Evolutionary conservation across 2,888 invertebrate genomes (phyloP).

Genomic region (Leptopilina myrica): DNA sequence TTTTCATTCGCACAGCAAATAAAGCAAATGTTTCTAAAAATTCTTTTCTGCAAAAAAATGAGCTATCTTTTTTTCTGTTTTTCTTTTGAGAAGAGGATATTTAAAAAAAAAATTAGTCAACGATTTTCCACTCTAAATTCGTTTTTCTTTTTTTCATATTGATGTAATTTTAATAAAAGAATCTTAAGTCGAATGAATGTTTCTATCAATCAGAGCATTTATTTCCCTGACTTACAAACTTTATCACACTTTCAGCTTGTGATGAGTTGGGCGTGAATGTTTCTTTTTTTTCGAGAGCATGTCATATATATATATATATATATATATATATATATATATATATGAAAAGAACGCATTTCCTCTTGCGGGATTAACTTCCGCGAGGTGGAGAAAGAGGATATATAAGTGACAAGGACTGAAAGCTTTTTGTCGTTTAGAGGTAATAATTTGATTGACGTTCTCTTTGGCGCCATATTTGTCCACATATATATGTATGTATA

Average conservation of each 20-base stretch:
- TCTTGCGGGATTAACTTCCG: constrained; percentile 23
- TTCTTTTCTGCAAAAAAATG: neutral
- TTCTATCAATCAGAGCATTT: constrained; percentile 68
- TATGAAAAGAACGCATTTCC: constrained; percentile 27
- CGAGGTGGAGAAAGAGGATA: constrained; percentile 21
- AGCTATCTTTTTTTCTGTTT: too few relatives aligned
- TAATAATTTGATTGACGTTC: constrained; percentile 26
- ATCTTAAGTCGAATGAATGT: constrained; percentile 58
- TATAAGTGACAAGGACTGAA: constrained; percentile 32
- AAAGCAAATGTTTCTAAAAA: neutral
- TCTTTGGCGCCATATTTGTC: constrained; percentile 28
- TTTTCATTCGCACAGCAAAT: neutral
- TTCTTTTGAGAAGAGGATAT: too few relatives aligned
- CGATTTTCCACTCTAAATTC: too few relatives aligned
- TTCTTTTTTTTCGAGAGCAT: neutral
- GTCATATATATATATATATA: constrained; percentile 8
- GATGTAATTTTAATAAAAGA: constrained; percentile 45
- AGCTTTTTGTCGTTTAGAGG: constrained; percentile 22
- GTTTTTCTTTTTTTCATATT: too few relatives aligned
- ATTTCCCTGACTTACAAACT: constrained; percentile 56
- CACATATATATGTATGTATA: neutral
- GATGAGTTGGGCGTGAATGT: constrained; percentile 22
- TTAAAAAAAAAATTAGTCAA: too few relatives aligned
- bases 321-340: neutral
- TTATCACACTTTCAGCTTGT: constrained; percentile 40